Evolutionary conservation across 2,888 invertebrate genomes (phyloP).

Genomic region (Trichacis sp.): DNA sequence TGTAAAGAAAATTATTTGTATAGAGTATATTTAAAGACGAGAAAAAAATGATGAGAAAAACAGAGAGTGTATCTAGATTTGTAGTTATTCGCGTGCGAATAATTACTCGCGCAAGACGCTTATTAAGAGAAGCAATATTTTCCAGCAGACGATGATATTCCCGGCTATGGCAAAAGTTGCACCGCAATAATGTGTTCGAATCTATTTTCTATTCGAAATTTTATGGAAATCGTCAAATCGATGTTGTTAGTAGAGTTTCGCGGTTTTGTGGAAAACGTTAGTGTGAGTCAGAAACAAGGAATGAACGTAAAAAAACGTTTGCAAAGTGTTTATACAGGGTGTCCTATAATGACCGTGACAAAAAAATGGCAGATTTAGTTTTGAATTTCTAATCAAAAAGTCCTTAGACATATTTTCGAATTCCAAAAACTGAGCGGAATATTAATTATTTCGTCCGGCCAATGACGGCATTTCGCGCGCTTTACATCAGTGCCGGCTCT

Average conservation of each 20-base stretch:
- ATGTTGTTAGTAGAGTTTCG: not conserved
- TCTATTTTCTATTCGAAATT: constrained; percentile 1
- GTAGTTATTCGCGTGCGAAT: constrained; percentile 11
- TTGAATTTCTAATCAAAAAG: no score
- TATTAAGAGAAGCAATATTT: constrained; percentile 7
- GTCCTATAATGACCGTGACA: no score
- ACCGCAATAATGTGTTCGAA: not conserved
- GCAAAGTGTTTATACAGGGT: no score
- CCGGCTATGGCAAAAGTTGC: not conserved
- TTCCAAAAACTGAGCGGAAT: no score
- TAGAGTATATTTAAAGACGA: constrained; percentile 28
- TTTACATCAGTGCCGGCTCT: no score
- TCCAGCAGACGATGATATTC: not conserved
- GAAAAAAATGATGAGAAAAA: constrained; percentile 18
- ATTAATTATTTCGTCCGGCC: no score
- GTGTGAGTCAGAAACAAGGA: not conserved
- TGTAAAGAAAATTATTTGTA: constrained; percentile 37
- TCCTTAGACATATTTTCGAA: no score
- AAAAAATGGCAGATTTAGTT: no score
- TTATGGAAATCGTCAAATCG: not conserved
- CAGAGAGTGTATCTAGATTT: constrained; percentile 36
- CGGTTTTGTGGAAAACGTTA: not conserved
- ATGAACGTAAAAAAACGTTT: no score
- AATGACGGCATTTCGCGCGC: no score
- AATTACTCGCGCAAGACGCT: constrained; percentile 7